phyloP scores from a whole-genome alignment of 2,888 invertebrate species.

The Oligia strigilis region DNA sequence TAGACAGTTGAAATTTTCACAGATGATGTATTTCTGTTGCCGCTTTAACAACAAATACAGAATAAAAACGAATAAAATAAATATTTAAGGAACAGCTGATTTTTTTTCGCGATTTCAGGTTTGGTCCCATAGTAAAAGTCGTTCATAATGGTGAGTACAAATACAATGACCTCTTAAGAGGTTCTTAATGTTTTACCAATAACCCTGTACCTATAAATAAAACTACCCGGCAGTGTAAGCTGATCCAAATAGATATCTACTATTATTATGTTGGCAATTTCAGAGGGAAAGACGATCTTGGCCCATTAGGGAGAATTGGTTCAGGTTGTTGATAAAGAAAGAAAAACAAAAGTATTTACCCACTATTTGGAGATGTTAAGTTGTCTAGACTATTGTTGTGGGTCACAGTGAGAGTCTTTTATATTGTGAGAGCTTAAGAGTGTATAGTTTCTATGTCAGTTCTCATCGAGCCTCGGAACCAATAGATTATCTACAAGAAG shows the following conservation, averaged over 20 bases:
- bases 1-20: too few species aligned
- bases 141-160: too few species aligned
- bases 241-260: slow-evolving; percentile 25
- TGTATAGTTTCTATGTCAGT: neutral
- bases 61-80: too few species aligned
- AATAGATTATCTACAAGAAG: too few species aligned
- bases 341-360: slow-evolving; percentile 19
- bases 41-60: too few species aligned
- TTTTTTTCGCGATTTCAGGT: too few species aligned
- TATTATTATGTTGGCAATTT: slow-evolving; percentile 26
- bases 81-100: too few species aligned
- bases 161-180: too few species aligned
- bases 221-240: slow-evolving; percentile 5
- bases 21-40: too few species aligned
- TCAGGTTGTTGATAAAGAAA: slow-evolving; percentile 7
- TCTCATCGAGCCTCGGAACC: too few species aligned
- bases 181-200: too few species aligned
- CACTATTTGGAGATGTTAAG: neutral
- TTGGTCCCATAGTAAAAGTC: too few species aligned
- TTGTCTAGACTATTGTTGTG: slow-evolving; percentile 14
- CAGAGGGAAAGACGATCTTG: slow-evolving; percentile 30
- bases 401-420: neutral
- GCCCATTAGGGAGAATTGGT: slow-evolving; percentile 32
- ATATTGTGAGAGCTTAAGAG: neutral
- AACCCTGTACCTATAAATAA: slow-evolving; percentile 9